phyloP scores from a whole-genome alignment of 2,113 vertebrate genomes.

The Onychorhynchus coronatus region DNA sequence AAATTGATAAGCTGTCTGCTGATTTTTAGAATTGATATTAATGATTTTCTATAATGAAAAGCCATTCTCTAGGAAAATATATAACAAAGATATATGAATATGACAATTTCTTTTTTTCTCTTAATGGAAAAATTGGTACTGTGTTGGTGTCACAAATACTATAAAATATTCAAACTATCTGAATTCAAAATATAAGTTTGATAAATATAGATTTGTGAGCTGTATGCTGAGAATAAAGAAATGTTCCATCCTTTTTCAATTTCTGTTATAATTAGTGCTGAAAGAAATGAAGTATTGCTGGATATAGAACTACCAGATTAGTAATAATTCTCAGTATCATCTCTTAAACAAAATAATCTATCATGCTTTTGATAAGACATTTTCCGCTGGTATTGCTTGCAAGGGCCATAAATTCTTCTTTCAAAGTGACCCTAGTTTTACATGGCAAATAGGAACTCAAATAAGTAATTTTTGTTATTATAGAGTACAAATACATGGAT shows the following conservation, averaged over 20 bases:
- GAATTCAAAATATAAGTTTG: not conserved
- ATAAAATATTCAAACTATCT: not conserved
- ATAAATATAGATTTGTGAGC: not conserved
- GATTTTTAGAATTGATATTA: slow-evolving; percentile 13
- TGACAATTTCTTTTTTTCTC: not conserved
- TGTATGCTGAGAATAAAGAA: not conserved
- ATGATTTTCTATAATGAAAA: not conserved
- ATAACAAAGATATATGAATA: not conserved
- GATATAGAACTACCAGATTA: not conserved
- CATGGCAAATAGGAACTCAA: not conserved
- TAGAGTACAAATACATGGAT: not conserved
- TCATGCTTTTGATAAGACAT: slow-evolving; percentile 18
- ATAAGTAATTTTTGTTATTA: not conserved
- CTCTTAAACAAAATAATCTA: slow-evolving; percentile 36
- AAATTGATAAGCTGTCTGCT: slow-evolving; percentile 15
- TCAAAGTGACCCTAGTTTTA: not conserved
- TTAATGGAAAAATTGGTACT: not conserved
- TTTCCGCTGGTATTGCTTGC: not conserved
- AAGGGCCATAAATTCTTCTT: not conserved
- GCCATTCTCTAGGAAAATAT: not conserved
- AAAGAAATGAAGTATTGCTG: not conserved
- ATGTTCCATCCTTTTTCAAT: not conserved
- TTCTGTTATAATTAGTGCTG: slow-evolving; percentile 19
- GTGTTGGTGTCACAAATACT: not conserved
- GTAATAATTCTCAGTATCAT: slow-evolving; percentile 23